Evolutionary conservation across 2,888 invertebrate genomes (phyloP).

Genomic region (Papilio demoleus): DNA sequence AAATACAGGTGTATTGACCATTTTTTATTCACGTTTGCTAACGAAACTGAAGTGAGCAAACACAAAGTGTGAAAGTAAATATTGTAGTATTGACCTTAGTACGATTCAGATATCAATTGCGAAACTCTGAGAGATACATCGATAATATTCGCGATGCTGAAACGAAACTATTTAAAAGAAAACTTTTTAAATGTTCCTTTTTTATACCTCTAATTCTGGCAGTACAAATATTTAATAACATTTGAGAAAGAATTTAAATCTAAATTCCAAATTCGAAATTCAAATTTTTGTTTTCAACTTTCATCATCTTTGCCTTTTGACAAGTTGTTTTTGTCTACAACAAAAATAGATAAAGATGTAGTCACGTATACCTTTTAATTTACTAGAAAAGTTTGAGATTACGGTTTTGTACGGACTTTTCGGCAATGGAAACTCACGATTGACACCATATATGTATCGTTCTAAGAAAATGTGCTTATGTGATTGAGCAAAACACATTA

Average conservation of each 20-base stretch:
- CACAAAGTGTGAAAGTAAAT: conserved; percentile 32
- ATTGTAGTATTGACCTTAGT: conserved; percentile 23
- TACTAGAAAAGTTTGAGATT: no score
- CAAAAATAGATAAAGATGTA: no score
- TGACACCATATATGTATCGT: no score
- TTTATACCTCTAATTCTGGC: no score
- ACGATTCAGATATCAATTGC: conserved; percentile 18
- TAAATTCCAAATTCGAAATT: neutral
- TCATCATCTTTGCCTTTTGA: no score
- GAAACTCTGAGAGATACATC: conserved; percentile 16
- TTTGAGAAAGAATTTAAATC: neutral
- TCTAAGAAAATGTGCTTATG: neutral
- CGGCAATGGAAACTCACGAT: no score
- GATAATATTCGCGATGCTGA: conserved; percentile 11
- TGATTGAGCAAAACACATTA: neutral
- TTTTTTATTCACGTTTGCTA: conserved; percentile 29
- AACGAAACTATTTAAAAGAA: neutral
- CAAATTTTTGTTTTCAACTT: neutral
- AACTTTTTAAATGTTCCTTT: no score
- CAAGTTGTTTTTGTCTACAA: no score
- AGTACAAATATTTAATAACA: neutral
- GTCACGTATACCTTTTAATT: no score
- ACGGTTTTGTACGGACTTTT: no score
- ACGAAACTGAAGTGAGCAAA: conserved; percentile 28
- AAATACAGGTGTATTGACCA: neutral